Evolutionary conservation across 2,888 invertebrate species (phyloP).

Genomic region (Enchytraeus crypticus): DNA sequence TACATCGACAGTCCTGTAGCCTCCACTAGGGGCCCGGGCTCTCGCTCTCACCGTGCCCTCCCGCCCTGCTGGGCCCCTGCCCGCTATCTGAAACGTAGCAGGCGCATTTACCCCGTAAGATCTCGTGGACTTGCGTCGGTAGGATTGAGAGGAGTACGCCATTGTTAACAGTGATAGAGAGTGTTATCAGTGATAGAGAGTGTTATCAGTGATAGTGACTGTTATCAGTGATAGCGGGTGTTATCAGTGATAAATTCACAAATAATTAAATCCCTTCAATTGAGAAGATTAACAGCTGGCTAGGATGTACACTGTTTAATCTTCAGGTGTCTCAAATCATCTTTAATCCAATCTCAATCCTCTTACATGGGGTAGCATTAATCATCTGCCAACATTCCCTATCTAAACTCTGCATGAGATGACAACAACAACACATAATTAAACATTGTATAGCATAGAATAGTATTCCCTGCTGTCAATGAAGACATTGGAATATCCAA

Average conservation of each 20-base stretch:
- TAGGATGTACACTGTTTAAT: too few relatives aligned
- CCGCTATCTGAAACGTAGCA: conserved; percentile 3
- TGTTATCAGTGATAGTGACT: neutral
- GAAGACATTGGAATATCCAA: too few relatives aligned
- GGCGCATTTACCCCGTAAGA: conserved; percentile 1
- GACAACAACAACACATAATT: too few relatives aligned
- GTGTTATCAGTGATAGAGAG: neutral
- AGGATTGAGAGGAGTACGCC: neutral
- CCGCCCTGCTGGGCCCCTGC: neutral
- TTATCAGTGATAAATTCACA: neutral
- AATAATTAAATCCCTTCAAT: too few relatives aligned
- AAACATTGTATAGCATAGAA: too few relatives aligned
- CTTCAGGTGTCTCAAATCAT: too few relatives aligned
- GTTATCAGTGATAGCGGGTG: neutral
- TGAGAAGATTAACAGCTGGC: too few relatives aligned
- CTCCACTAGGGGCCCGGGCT: conserved; percentile 81
- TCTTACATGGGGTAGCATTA: too few relatives aligned
- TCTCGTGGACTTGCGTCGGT: neutral
- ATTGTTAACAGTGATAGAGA: neutral
- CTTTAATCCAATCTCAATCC: too few relatives aligned
- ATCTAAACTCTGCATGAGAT: too few relatives aligned
- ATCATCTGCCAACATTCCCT: too few relatives aligned
- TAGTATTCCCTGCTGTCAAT: too few relatives aligned
- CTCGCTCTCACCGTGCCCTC: conserved; percentile 70
- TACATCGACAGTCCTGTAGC: conserved; percentile 67